phyloP scores from a whole-genome alignment of 2,797 vertebrate genomes.

The Pangasius larnaudii region DNA sequence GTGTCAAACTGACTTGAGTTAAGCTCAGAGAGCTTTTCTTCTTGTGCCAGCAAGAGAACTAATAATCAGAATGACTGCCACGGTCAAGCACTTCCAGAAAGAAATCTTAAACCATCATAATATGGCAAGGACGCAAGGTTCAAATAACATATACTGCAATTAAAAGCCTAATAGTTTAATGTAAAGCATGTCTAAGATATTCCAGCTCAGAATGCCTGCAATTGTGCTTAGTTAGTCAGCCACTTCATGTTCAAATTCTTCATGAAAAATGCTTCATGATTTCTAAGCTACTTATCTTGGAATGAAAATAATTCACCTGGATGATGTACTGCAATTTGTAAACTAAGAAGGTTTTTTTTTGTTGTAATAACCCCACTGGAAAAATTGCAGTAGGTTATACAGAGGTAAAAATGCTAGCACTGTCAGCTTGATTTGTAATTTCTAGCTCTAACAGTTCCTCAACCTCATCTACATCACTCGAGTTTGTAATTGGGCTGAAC shows the following conservation, averaged over 20 bases:
- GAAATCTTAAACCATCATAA: constrained; percentile 33
- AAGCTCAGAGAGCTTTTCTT: constrained; percentile 48
- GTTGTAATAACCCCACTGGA: not conserved
- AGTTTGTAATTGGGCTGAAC: not conserved
- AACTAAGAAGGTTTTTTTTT: not conserved
- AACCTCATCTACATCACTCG: not conserved
- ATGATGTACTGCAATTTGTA: not conserved
- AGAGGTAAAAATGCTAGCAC: not conserved
- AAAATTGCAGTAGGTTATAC: no score
- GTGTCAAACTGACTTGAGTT: constrained; percentile 44
- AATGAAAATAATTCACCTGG: constrained; percentile 15
- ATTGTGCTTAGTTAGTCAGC: constrained; percentile 6
- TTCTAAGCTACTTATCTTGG: constrained; percentile 20
- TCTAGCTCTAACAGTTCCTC: not conserved
- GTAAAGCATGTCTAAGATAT: constrained; percentile 39
- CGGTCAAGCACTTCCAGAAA: constrained; percentile 33
- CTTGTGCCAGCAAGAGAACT: not conserved
- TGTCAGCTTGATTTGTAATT: not conserved
- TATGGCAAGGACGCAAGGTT: constrained; percentile 35
- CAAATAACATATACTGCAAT: constrained; percentile 42
- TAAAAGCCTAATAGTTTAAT: constrained; percentile 50
- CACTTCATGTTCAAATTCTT: constrained; percentile 8
- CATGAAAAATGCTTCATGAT: constrained; percentile 48
- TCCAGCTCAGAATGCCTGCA: constrained; percentile 24
- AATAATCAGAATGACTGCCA: not conserved